These are phyloP conservation scores for Quadroppia sp. DNA, from an alignment of 2,888 invertebrate species.

Conservation along the genomic window DNA sequence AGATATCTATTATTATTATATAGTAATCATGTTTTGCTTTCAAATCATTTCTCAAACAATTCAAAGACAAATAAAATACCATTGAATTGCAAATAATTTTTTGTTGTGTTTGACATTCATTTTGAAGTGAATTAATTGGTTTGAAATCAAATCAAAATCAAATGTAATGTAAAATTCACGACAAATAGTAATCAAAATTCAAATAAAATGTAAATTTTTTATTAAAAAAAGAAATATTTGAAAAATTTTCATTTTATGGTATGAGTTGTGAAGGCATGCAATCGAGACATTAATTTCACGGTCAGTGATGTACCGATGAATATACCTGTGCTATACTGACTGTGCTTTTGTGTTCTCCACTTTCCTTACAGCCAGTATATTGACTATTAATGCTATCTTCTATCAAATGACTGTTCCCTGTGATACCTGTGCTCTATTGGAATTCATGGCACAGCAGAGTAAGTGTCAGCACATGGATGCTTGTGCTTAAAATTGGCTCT, in stretches of 20 bases:
- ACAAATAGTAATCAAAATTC: background rate
- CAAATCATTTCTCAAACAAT: background rate
- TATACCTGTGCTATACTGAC: background rate
- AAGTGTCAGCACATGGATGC: background rate
- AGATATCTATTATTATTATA: too few relatives aligned
- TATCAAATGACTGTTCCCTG: background rate
- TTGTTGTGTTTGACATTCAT: too few relatives aligned
- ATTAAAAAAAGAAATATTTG: background rate
- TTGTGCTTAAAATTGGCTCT: background rate
- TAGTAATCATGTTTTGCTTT: background rate
- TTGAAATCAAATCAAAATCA: background rate
- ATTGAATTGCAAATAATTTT: background rate
- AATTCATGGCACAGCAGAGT: background rate
- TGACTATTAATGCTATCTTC: background rate
- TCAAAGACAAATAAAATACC: background rate
- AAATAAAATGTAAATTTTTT: background rate
- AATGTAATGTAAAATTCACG: background rate
- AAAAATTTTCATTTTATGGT: background rate
- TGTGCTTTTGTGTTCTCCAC: too few relatives aligned
- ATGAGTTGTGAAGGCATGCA: background rate
- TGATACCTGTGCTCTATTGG: background rate
- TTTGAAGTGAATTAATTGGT: too few relatives aligned
- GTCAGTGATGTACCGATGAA: background rate
- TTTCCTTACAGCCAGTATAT: background rate
- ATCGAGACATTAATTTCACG: slow-evolving; percentile 23